Evolutionary conservation across 1,140 invertebrate species (phyloP), one percentile per base, ranked within the genome.

Genomic region (Elysia chlorotica): DNA sequence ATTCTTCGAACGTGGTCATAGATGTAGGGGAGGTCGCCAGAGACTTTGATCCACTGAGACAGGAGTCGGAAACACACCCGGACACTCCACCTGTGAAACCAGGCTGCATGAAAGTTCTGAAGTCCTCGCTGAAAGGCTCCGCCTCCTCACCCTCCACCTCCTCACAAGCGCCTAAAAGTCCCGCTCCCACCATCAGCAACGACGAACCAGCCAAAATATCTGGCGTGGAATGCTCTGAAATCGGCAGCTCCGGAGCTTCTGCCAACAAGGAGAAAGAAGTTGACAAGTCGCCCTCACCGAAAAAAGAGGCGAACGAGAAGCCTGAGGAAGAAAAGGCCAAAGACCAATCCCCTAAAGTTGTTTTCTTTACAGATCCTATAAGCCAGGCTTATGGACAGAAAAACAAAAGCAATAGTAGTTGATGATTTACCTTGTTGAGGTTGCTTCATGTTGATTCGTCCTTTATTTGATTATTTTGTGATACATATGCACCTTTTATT

Each of bases 291-390:
- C n/a, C n/a, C n/a, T n/a, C n/a, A n/a, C 36, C 30, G 10, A 31
- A 33, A 23, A 53, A 54, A 6, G 10, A 48, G 4, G 67, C 53
- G 25, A 56, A 69, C 23, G 54, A 14, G 33, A 59, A 36, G 23
- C 1, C 53, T 23, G 37, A 61, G 59, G 67, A 59, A 28, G 30
- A 17, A 25, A 69, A 37, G 54, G 35, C 41, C 2, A 69, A 59
- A 33, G 67, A 69, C 30, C 67, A 69, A 56, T 33, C 25, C 2
- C 25, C 65, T 10, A 69, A 69, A 59, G 67, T 69, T 59, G 54
- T 69, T 6, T 69, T 69, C 25, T 69, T 69, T 56, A 69, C 67
- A 14, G 67, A 69, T 21, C 67, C 67, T 17, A 69, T 69, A 14
- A 33, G 36, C 23, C 67, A 59, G 17, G 54, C 67, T n/a, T 69